These are phyloP conservation scores for Knipowitschia caucasica DNA, from an alignment of 2,797 vertebrate genomes.

Conservation along the genomic window DNA sequence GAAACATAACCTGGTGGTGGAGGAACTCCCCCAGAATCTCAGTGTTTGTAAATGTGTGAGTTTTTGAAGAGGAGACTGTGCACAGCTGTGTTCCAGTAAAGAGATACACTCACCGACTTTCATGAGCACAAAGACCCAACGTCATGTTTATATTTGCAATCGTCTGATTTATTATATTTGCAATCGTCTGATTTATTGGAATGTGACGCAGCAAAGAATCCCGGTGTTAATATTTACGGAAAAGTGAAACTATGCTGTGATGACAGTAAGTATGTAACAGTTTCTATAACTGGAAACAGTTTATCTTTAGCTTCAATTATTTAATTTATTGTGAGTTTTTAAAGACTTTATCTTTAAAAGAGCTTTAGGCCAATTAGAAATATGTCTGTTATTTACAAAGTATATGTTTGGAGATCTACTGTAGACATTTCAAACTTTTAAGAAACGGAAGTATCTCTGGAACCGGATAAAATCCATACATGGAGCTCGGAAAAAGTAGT, in stretches of 20 bases:
- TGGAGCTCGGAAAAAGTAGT: constrained; percentile 31
- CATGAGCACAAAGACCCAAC: constrained; percentile 15
- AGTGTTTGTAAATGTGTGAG: constrained; percentile 15
- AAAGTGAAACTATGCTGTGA: not conserved
- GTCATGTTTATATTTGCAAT: constrained; percentile 1
- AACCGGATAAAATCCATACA: constrained; percentile 48
- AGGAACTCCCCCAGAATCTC: not conserved
- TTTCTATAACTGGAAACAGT: not conserved
- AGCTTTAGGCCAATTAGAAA: no score
- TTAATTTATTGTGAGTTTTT: not conserved
- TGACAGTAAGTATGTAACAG: constrained; percentile 13
- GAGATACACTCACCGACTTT: constrained; percentile 35
- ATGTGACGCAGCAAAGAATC: constrained; percentile 38
- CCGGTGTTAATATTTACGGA: constrained; percentile 32
- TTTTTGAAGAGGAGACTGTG: constrained; percentile 22
- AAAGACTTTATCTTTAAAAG: no score
- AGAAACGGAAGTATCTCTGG: constrained; percentile 3
- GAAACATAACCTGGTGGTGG: no score
- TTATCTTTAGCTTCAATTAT: not conserved
- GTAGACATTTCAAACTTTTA: not conserved
- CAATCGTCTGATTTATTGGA: constrained; percentile 16
- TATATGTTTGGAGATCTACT: not conserved
- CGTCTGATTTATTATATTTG: constrained; percentile 14
- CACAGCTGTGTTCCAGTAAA: constrained; percentile 67
- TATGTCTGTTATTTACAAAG: not conserved